Base-by-base conservation (phyloP, 2,797 vertebrate genomes). In the Sarcophilus harrisii region DNA sequence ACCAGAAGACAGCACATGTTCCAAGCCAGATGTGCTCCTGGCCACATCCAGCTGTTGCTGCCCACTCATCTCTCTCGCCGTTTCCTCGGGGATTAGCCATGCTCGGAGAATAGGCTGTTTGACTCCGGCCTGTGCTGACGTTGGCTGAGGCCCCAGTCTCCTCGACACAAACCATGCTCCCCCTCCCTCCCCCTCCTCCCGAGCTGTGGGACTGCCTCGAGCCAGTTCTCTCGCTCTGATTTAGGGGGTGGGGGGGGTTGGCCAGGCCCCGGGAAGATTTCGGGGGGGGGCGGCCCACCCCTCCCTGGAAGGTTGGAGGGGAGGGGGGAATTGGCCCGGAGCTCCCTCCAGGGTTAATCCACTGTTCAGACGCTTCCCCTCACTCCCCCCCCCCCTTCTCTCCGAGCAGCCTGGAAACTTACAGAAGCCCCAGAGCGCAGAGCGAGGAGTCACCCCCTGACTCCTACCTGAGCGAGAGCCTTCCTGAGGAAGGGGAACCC, bases 1-100 rank as follows among this genome's bases (percentile, higher is more conserved):
- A 73, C 28, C 38, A 57, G 58, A 93, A 96, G 92, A 92, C 52
- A 81, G 62, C 32, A 93, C 91, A 29, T 38, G 58, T 45, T 58
- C 62, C 93, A 93, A 66, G 92, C 58, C 96, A 96, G 95, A 97
- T 95, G 93, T 8, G 8, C 90, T 95, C 28, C 91, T 58, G 59
- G 66, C 91, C 62, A 0, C 59, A 91, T 90, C 66, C 66, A 95
- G 57, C 93, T 94, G n/a, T 93, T 96, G 92, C 93, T 96, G 18
- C 91, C 90, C 30, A 91, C 55, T 94, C 38, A 38, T 92, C 93
- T 96, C 93, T 95, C 24, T 96, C 58, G 58, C 90, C 8, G 95
- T 95, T 97, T 93, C 92, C 96, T 58, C 38, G 24, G 28, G 92
- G 59, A 93, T 55, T n/a, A 95, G 73, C 30, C 54, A n/a, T 66